Base-by-base conservation (phyloP, 2,888 invertebrate species). In the Scelioninae gen. 1 region DNA sequence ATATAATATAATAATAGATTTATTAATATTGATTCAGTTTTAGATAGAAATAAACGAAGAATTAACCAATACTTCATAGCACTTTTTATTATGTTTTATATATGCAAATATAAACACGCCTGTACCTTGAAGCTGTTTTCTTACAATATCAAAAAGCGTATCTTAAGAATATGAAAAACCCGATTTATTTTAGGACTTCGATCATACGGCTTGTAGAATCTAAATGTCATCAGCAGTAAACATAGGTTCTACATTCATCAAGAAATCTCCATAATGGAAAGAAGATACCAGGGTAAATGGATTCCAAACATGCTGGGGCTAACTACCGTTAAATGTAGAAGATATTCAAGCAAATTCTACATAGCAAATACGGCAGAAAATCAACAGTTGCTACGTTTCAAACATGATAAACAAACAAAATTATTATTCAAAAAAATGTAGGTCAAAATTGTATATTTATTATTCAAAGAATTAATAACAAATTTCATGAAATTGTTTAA, bases 211-310 rank as follows among this genome's bases (percentile, higher is more conserved):
- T 69, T 71, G 63, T 51, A 71, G 47, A 65, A 47, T 40, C 43
- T 65, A n/a, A 49, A 65, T 71, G 65, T 78, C 71, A 71, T 71
- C 60, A 47, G 65, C 34, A 51, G 71, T 78, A 79, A 72, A 79
- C 72, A 63, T 72, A 60, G 53, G 66, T 62, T 74, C 66, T 74
- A 79, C 72, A 79, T 68, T 79, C 66, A 79, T 79, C 79, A 79
- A 68, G 79, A 62, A 74, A 79, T 79, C 68, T 79, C 72, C 74
- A 72, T 72, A 74, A 80, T 80, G 74, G 74, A 80, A 80, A 80
- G 72, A 80, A 80, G 80, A 74, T 80, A 80, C 74, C 68, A 38
- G 65, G 43, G 74, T 68, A 80, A 80, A 80, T 80, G 62, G 80
- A 80, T 74, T 80, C 74, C 66, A 71, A 80, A 80, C 74, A 80